Percentiles rank a stretch among this genome's conserved stretches.
phyloP scores from a whole-genome alignment of 2,113 vertebrate species.

The Candoia aspera region DNA sequence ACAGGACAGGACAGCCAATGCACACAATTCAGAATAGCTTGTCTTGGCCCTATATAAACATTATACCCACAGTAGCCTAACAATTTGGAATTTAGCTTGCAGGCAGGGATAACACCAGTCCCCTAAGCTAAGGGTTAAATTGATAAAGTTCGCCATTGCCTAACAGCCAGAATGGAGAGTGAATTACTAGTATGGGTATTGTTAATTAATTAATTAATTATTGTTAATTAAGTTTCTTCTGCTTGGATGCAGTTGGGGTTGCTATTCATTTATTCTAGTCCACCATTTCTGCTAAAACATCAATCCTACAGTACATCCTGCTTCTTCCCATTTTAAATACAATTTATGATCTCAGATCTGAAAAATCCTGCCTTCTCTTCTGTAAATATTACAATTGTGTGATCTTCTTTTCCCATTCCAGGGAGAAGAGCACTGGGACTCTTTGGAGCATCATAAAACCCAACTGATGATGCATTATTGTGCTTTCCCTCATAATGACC shows the following conservation, averaged over 20 bases:
- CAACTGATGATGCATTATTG: too few species aligned
- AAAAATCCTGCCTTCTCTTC: background rate
- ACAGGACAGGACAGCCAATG: background rate
- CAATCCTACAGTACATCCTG: background rate
- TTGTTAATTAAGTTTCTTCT: background rate
- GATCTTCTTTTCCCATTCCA: background rate
- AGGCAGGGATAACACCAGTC: background rate
- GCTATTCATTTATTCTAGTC: background rate
- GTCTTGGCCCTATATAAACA: background rate
- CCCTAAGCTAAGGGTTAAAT: background rate
- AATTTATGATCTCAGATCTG: background rate
- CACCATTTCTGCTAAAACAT: background rate
- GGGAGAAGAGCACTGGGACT: too few species aligned
- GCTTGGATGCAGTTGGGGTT: background rate
- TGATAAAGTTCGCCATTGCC: background rate
- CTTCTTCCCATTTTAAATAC: background rate
- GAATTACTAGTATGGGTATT: background rate
- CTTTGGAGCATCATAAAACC: too few species aligned
- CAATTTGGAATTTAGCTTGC: background rate
- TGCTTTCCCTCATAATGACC: too few species aligned
- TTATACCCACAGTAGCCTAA: background rate
- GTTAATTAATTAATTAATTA: background rate
- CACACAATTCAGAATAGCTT: background rate
- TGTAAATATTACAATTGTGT: background rate
- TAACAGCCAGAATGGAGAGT: background rate